These are phyloP conservation scores for Geococcyx californianus DNA, from an alignment of 2,113 vertebrate species.

Conservation along the genomic window DNA sequence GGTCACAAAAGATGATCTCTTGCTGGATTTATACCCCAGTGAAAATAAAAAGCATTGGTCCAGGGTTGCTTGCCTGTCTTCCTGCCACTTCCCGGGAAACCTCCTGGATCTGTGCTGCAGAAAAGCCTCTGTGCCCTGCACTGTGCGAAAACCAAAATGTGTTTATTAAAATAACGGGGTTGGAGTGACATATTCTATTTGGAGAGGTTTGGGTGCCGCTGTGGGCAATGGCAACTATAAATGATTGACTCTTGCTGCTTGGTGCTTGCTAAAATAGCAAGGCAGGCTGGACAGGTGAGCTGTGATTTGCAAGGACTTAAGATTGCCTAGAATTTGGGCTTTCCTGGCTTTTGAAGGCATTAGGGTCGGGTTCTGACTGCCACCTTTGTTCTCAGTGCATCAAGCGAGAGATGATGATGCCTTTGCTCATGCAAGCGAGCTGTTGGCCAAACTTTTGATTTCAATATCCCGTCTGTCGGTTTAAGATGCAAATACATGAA, in stretches of 20 bases:
- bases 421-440: not conserved
- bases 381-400: not conserved
- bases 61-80: constrained; percentile 28
- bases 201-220: not conserved
- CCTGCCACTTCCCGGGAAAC: constrained; percentile 17
- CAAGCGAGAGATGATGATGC: not conserved
- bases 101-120: not conserved
- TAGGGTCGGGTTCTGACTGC: not conserved
- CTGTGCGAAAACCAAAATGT: not conserved
- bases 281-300: not conserved
- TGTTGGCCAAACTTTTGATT: not conserved
- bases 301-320: not conserved
- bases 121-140: not conserved
- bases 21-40: constrained; percentile 69
- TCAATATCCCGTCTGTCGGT: not conserved
- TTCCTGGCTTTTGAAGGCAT: not conserved
- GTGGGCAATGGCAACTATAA: not conserved
- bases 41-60: constrained; percentile 70
- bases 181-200: not conserved
- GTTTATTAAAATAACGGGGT: constrained; percentile 6
- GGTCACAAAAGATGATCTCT: constrained; percentile 39
- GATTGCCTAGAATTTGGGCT: not conserved
- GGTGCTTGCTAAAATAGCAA: not conserved
- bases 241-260: not conserved
- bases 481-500: not conserved